Evolutionary conservation across 2,888 invertebrate genomes (phyloP).

Genomic region (Drosophila antonietae): DNA sequence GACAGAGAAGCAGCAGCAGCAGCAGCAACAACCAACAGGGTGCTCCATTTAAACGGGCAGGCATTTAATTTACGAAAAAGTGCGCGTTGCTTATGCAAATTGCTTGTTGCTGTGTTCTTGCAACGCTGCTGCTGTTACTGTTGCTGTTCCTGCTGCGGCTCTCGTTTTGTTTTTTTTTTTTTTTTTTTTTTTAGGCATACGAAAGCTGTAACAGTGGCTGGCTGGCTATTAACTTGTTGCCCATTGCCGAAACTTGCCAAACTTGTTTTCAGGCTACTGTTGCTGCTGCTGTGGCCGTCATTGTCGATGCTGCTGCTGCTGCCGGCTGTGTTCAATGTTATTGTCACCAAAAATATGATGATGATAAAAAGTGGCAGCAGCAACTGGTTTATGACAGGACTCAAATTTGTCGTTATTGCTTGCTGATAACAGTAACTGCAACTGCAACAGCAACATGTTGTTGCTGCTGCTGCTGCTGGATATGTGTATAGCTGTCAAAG

Average conservation of each 20-base stretch:
- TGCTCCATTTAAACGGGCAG: slow-evolving; percentile 74
- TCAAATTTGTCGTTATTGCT: slow-evolving; percentile 67
- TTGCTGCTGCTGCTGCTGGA: slow-evolving; percentile 34
- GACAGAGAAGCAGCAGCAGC: slow-evolving; percentile 49
- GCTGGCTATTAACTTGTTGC: slow-evolving; percentile 75
- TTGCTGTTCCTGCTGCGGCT: slow-evolving; percentile 48
- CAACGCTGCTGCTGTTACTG: slow-evolving; percentile 39
- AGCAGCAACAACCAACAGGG: slow-evolving; percentile 63
- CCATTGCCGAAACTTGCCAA: slow-evolving; percentile 76
- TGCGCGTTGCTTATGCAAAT: slow-evolving; percentile 81
- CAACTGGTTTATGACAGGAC: slow-evolving; percentile 79
- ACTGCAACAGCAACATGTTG: slow-evolving; percentile 43
- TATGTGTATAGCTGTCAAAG: slow-evolving; percentile 66
- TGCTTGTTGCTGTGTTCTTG: slow-evolving; percentile 64
- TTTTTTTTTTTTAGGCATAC: slow-evolving; percentile 56
- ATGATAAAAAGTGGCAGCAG: slow-evolving; percentile 62
- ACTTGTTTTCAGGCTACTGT: slow-evolving; percentile 71
- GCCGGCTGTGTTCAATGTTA: slow-evolving; percentile 73
- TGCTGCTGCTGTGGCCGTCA: slow-evolving; percentile 46
- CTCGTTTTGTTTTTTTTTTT: slow-evolving; percentile 22
- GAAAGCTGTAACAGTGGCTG: slow-evolving; percentile 68
- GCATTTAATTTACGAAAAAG: slow-evolving; percentile 81
- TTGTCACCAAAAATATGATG: slow-evolving; percentile 77
- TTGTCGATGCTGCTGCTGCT: slow-evolving; percentile 38
- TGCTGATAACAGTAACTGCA: slow-evolving; percentile 61